phyloP scores from a whole-genome alignment of 1,140 invertebrate genomes.

The Drosophila bocqueti region DNA sequence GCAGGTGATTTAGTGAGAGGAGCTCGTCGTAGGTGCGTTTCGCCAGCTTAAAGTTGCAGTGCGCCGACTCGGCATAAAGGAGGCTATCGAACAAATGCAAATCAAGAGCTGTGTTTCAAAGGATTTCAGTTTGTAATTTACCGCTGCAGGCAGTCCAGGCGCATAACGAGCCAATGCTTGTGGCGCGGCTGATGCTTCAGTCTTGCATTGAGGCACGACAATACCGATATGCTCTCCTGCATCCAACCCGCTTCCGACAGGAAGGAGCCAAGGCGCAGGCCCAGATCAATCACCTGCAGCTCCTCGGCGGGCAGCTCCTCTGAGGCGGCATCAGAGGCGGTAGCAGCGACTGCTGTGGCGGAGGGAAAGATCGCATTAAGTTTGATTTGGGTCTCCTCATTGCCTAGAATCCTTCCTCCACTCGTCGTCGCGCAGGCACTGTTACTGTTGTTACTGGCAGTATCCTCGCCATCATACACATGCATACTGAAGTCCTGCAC shows the following conservation, averaged over 20 bases:
- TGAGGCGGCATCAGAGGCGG: neutral
- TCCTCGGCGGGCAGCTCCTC: slow-evolving; percentile 21
- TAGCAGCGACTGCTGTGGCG: neutral
- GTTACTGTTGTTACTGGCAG: neutral
- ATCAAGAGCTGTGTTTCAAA: neutral
- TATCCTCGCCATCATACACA: slow-evolving; percentile 2
- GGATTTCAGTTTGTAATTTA: slow-evolving; percentile 66
- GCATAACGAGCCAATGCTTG: slow-evolving; percentile 85
- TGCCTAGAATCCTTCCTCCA: neutral
- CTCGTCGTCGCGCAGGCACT: neutral
- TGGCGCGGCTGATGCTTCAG: slow-evolving; percentile 85
- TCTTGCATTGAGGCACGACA: slow-evolving; percentile 88
- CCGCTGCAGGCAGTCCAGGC: slow-evolving; percentile 91
- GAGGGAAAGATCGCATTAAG: slow-evolving; percentile 8
- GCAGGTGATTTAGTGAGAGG: slow-evolving; percentile 36
- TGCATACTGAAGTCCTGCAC: slow-evolving; percentile 1
- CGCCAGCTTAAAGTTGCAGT: slow-evolving; percentile 90
- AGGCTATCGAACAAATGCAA: slow-evolving; percentile 86
- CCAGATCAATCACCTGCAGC: slow-evolving; percentile 86
- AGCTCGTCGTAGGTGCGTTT: slow-evolving; percentile 59
- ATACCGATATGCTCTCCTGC: slow-evolving; percentile 89
- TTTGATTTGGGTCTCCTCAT: neutral
- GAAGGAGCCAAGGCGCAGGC: slow-evolving; percentile 90
- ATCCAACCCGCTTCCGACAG: slow-evolving; percentile 95
- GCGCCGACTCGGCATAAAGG: slow-evolving; percentile 92